Conservation (phyloP, 1,140 invertebrate genomes). For the Drosophila ambigua region DNA sequence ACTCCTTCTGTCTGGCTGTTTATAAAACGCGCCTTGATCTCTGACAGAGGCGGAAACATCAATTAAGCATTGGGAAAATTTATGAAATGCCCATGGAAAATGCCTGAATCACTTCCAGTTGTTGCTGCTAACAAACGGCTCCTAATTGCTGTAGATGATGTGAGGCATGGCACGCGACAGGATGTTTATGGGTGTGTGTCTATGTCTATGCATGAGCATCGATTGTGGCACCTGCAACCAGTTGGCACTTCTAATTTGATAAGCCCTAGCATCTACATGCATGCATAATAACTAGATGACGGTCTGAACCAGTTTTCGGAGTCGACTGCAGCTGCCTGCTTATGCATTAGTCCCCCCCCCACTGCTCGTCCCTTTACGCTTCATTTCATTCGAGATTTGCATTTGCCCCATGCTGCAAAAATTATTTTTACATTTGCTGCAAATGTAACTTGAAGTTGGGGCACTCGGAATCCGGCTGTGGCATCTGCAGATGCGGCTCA, state of each 20-base stretch:
- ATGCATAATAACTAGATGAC: conserved; percentile 19
- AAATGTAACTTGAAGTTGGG: conserved; percentile 23
- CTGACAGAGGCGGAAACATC: conserved; percentile 61
- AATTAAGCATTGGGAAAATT: conserved; percentile 62
- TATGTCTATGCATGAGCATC: not conserved
- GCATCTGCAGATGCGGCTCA: conserved; percentile 28
- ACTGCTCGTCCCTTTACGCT: conserved; percentile 9
- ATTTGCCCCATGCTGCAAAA: conserved; percentile 25
- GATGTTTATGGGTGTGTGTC: conserved; percentile 58
- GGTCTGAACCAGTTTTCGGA: conserved; percentile 27
- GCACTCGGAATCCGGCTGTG: conserved; percentile 20
- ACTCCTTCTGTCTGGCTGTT: conserved; percentile 31
- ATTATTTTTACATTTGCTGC: conserved; percentile 44
- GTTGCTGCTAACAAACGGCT: conserved; percentile 27
- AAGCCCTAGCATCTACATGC: conserved; percentile 25
- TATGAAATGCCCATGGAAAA: conserved; percentile 58
- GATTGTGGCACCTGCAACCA: conserved; percentile 13
- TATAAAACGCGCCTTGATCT: conserved; percentile 63
- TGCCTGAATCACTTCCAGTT: conserved; percentile 41
- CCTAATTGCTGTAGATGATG: conserved; percentile 53
- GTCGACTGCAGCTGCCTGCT: conserved; percentile 13
- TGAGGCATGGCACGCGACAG: conserved; percentile 67
- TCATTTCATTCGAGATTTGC: conserved; percentile 39
- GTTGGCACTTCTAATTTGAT: not conserved
- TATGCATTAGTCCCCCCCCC: not conserved